These are phyloP conservation scores for Petromus typicus DNA, from an alignment of 2,113 vertebrate species.

Conservation along the genomic window DNA sequence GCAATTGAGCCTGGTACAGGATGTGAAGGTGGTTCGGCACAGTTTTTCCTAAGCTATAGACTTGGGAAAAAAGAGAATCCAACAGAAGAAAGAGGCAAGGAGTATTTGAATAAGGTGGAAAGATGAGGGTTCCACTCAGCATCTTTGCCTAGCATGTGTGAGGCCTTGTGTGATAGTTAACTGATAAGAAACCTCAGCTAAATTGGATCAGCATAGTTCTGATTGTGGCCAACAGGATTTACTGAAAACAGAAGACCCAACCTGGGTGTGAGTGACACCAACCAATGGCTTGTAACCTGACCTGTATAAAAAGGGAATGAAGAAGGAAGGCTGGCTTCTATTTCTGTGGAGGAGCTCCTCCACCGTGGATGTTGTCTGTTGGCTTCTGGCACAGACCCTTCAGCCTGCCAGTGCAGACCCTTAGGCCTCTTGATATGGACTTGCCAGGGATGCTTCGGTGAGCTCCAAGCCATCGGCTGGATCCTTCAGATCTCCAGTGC, in stretches of 20 bases:
- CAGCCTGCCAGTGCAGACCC: no score
- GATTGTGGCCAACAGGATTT: background rate
- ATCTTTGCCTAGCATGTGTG: background rate
- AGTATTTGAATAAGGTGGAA: background rate
- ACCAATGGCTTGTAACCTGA: background rate
- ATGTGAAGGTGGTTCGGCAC: background rate
- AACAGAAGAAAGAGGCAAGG: background rate
- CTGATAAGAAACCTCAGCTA: background rate
- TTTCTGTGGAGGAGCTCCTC: background rate
- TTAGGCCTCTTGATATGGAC: background rate
- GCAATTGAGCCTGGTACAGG: background rate
- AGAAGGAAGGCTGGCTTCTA: background rate
- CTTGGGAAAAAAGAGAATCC: slow-evolving; percentile 8
- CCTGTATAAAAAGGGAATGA: background rate
- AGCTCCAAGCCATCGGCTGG: background rate
- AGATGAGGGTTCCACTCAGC: background rate
- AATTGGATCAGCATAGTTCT: background rate
- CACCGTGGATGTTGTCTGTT: background rate
- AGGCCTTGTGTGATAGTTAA: background rate
- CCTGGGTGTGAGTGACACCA: background rate
- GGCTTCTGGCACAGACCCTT: background rate
- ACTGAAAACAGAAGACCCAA: background rate
- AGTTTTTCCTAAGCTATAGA: background rate
- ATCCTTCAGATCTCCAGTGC: background rate
- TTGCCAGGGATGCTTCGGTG: background rate